phyloP scores from a whole-genome alignment of 2,797 vertebrate genomes.

The Austrolebias charrua region DNA sequence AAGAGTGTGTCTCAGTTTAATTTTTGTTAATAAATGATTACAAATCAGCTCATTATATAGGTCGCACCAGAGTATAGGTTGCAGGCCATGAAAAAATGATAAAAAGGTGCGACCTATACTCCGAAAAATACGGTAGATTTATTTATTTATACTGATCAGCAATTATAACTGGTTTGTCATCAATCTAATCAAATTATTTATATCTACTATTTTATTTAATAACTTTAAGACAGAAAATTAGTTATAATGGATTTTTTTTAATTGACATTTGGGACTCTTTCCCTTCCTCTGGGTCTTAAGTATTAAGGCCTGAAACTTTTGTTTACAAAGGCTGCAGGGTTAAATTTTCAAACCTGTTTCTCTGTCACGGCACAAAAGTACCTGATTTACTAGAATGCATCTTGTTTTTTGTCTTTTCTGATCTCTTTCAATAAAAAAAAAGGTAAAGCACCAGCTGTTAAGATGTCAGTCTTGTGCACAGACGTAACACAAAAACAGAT shows the following conservation, averaged over 20 bases:
- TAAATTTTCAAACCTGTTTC: not conserved
- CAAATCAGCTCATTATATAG: too few species aligned
- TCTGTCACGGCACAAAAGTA: not conserved
- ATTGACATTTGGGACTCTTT: not conserved
- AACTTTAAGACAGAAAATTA: too few species aligned
- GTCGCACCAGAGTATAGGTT: too few species aligned
- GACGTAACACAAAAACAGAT: conserved; percentile 19
- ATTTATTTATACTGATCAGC: not conserved
- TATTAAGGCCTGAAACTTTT: not conserved
- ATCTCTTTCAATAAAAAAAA: not conserved
- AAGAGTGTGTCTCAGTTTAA: too few species aligned
- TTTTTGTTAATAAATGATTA: too few species aligned
- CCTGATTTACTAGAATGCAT: conserved; percentile 2
- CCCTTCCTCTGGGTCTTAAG: not conserved
- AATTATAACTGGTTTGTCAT: too few species aligned
- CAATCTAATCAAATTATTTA: too few species aligned
- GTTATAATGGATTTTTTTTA: too few species aligned
- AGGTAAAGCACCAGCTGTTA: not conserved
- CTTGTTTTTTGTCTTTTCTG: not conserved
- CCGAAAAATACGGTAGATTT: too few species aligned
- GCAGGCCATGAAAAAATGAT: too few species aligned
- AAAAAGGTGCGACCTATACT: too few species aligned
- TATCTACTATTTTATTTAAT: too few species aligned
- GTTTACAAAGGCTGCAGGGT: not conserved
- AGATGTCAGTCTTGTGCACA: not conserved